phyloP scores from a whole-genome alignment of 2,888 invertebrate genomes.

The Cosmorhoe ocellata region DNA sequence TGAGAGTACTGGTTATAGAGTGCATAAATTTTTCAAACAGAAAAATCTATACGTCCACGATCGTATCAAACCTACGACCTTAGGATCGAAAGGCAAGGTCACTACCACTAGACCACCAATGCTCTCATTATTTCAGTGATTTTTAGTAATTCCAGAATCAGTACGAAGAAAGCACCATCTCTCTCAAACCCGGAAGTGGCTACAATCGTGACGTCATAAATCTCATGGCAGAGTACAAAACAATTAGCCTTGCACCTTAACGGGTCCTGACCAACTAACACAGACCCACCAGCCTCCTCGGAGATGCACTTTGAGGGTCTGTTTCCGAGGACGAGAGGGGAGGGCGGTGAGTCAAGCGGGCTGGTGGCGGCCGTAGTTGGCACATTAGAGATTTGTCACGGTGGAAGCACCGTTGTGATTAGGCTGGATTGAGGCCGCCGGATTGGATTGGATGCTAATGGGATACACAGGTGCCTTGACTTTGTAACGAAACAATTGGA shows the following conservation, averaged over 20 bases:
- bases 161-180: constrained; percentile 21
- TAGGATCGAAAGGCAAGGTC: no score
- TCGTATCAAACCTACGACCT: no score
- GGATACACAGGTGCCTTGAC: constrained; percentile 23
- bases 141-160: constrained; percentile 1
- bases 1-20: no score
- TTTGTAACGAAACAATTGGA: constrained; percentile 23
- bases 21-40: no score
- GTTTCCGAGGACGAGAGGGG: constrained; percentile 23
- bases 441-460: constrained; percentile 33
- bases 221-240: constrained; percentile 54
- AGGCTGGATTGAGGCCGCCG: constrained; percentile 41
- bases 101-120: no score
- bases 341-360: constrained; percentile 34
- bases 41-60: no score
- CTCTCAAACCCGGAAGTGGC: constrained; percentile 43
- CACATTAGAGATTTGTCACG: constrained; percentile 68
- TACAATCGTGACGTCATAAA: constrained; percentile 64
- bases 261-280: constrained; percentile 42
- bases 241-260: constrained; percentile 68
- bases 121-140: no score
- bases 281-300: constrained; percentile 31
- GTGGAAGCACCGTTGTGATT: constrained; percentile 48
- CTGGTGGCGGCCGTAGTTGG: constrained; percentile 47
- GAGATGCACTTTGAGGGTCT: constrained; percentile 17